Evolutionary conservation across 2,888 invertebrate genomes (phyloP).

Genomic region (Epiblema foenella): DNA sequence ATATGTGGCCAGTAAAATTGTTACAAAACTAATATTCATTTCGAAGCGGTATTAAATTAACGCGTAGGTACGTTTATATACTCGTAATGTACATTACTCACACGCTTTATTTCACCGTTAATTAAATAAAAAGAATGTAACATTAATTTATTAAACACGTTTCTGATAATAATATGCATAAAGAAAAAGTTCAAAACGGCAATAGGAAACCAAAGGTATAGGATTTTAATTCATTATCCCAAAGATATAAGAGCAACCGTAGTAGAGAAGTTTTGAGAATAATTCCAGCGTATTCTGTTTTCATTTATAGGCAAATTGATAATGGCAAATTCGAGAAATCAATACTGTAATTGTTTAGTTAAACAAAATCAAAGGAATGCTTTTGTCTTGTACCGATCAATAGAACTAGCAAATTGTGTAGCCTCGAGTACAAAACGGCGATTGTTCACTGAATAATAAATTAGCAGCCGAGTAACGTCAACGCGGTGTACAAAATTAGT

Average conservation of each 20-base stretch:
- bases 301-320: not conserved
- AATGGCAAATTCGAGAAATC: not conserved
- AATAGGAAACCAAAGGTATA: not conserved
- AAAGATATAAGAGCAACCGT: not conserved
- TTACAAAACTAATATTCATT: conserved; percentile 6
- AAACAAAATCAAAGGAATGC: conserved; percentile 3
- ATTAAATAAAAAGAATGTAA: not conserved
- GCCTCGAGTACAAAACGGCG: conserved; percentile 31
- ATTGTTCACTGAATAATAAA: conserved; percentile 39
- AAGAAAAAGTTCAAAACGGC: not conserved
- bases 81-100: not conserved
- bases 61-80: not conserved
- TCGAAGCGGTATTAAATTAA: not conserved
- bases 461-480: conserved; percentile 17
- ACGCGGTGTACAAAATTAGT: conserved; percentile 17
- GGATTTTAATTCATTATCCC: conserved; percentile 9
- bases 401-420: conserved; percentile 21
- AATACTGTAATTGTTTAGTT: not conserved
- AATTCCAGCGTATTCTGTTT: conserved; percentile 1
- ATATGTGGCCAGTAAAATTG: not conserved
- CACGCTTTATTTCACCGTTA: not conserved
- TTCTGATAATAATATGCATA: not conserved
- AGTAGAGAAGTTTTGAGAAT: not conserved
- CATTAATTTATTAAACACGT: not conserved
- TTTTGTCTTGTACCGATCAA: conserved; percentile 27